These are phyloP conservation scores for Burhinus bistriatus DNA, from an alignment of 2,113 vertebrate genomes.

Conservation along the genomic window DNA sequence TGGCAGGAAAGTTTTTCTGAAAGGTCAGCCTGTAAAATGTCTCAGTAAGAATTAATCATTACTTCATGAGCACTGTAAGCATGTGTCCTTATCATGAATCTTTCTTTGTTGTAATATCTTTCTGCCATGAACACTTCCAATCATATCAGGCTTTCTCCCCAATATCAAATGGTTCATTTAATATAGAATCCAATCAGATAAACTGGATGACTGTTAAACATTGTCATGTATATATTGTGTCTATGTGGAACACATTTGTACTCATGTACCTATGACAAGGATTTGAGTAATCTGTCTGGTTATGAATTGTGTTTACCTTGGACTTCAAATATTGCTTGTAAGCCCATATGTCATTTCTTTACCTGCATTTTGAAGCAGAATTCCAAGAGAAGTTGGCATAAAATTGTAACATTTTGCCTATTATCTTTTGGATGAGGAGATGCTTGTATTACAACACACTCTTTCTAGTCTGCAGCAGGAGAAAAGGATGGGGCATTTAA, in stretches of 20 bases:
- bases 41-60: background rate
- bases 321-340: background rate
- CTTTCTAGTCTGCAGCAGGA: background rate
- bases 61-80: background rate
- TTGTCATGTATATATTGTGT: background rate
- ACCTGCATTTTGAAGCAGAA: background rate
- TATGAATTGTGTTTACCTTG: background rate
- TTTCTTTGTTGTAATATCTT: background rate
- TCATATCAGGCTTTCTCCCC: background rate
- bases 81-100: background rate
- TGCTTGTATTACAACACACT: background rate
- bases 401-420: background rate
- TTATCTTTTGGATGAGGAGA: background rate
- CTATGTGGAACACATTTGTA: background rate
- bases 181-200: background rate
- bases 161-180: background rate
- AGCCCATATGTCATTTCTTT: background rate
- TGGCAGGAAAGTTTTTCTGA: background rate
- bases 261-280: background rate
- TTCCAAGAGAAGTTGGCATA: background rate
- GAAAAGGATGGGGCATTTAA: background rate
- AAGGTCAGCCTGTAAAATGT: background rate
- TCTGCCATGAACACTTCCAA: background rate
- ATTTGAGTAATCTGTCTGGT: background rate
- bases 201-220: background rate